Base-by-base conservation (phyloP, 2,888 invertebrate genomes). In the Phymatocera aterrima region DNA sequence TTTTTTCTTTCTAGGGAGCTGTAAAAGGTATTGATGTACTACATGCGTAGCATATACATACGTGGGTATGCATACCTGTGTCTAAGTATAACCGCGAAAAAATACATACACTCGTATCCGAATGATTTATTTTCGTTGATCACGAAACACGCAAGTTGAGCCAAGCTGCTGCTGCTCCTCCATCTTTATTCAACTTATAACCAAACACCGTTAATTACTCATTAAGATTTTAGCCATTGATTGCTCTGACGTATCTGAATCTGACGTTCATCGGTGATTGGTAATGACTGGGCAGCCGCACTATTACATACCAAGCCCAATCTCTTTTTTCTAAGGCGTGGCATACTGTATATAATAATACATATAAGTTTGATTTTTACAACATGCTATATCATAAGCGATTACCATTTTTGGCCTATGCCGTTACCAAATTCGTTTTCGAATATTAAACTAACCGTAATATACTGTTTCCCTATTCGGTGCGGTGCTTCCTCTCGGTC, bases 291-390 rank as follows among this genome's bases (percentile, higher is more conserved):
- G 78, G 31, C 78, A n/a, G 28, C 40, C 31, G 65, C 65, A n/a
- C 65, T n/a, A 15, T n/a, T n/a, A n/a, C n/a, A 72, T 18, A 72
- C 31, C 34, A 15, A 68, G 43, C 6, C 74, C 78, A 74, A 78
- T 78, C 60, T n/a, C n/a, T n/a, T n/a, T n/a, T n/a, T 46, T 78
- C 78, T 60, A 74, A 78, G 78, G 78, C 60, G 78, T 78, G 78
- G 78, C 74, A 60, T 78, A 78, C n/a, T n/a, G n/a, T n/a, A n/a
- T n/a, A n/a, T n/a, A n/a, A n/a, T n/a, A n/a, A n/a, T n/a, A n/a
- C n/a, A 57, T n/a, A 77, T 78, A 60, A 60, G 54, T 74, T 57
- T 48, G 31, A 78, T 78, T 78, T 78, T 60, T 37, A 57, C 40
- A 40, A 31, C 37, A 24, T 28, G 57, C 57, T 57, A 57, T 57